Percentiles rank a stretch among this genome's conserved stretches.
phyloP scores from a whole-genome alignment of 2,113 vertebrate species.

The Chelonoidis abingdonii region DNA sequence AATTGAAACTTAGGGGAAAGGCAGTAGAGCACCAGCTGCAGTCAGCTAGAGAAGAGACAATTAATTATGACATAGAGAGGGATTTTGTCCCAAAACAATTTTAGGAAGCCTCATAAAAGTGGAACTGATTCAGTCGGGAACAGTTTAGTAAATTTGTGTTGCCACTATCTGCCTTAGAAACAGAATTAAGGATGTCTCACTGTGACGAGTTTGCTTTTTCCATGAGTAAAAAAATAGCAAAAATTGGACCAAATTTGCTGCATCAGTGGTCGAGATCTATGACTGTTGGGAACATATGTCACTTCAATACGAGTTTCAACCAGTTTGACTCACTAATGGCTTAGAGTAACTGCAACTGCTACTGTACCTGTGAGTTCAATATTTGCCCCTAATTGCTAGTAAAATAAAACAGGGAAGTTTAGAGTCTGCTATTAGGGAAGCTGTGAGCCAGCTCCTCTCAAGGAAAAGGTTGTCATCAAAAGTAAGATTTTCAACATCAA shows the following conservation, averaged over 20 bases:
- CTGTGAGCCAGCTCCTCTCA: conserved; percentile 44
- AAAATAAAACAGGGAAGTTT: conserved; percentile 60
- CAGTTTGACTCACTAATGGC: not conserved
- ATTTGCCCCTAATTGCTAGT: conserved; percentile 55
- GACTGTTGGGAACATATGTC: not conserved
- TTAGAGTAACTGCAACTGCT: conserved; percentile 53
- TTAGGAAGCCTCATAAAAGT: not conserved
- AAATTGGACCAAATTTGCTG: not conserved
- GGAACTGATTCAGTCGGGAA: not conserved
- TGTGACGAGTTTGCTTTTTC: not conserved
- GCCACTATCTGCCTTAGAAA: not conserved
- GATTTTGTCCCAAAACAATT: not conserved
- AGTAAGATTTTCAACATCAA: conserved; percentile 21
- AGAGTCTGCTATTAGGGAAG: conserved; percentile 40
- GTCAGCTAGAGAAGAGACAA: not conserved
- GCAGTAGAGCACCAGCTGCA: not conserved
- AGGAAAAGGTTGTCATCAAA: conserved; percentile 48
- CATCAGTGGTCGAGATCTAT: not conserved
- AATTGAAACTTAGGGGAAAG: not conserved
- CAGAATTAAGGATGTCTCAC: accelerated
- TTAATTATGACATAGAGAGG: not conserved
- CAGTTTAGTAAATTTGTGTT: not conserved
- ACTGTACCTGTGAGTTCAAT: conserved; percentile 56
- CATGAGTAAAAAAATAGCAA: not conserved
- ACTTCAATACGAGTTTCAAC: conserved; percentile 8